Evolutionary conservation across 2,113 vertebrate species (phyloP), one percentile per base, ranked within the genome.

Genomic region (Phyllopteryx taeniolatus): DNA sequence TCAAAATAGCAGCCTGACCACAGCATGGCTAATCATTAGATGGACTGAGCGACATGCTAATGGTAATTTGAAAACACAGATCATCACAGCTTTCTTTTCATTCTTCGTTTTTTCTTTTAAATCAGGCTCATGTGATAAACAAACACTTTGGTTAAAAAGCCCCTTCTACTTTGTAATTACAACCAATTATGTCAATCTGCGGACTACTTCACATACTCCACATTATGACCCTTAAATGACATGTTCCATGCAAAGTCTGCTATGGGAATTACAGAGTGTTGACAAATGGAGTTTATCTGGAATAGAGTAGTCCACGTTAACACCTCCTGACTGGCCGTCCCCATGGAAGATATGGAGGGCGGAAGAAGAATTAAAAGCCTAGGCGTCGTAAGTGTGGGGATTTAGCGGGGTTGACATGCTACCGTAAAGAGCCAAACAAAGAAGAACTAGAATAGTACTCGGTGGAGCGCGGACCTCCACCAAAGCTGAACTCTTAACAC

Each of bases 271-370:
- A 76, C 71, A n/a, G 33, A 17, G 63, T 65, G 80, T 75, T 79
- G 86, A 86, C 86, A 84, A 83, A 86, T 83, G 80, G 76, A 61
- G 68, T 82, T 86, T 83, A 86, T 86, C 80, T 74, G 9, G 63
- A 70, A 66, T 44, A 49, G 72, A 76, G 72, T 71, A 65, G 47
- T 72, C 77, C 22, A 2, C 79, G 83, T 85, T 83, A 83, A 67
- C 84, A 83, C 83, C 81, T 82, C 77, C 39, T 51, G 59, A 54
- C 81, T 76, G 81, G 73, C 78, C 79, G 66, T 71, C 53, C 72
- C 72, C 19, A 76, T 87, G 85, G 83, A 72, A 82, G 81, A 81
- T 77, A 80, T 46, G 74, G 66, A 63, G 54, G 19, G 17, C 46
- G 53, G 72, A 68, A 67, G 43, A 62, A 33, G 75, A 78, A 65